Evolutionary conservation across 2,113 vertebrate genomes (phyloP).

Genomic region (Antechinus stuartii): DNA sequence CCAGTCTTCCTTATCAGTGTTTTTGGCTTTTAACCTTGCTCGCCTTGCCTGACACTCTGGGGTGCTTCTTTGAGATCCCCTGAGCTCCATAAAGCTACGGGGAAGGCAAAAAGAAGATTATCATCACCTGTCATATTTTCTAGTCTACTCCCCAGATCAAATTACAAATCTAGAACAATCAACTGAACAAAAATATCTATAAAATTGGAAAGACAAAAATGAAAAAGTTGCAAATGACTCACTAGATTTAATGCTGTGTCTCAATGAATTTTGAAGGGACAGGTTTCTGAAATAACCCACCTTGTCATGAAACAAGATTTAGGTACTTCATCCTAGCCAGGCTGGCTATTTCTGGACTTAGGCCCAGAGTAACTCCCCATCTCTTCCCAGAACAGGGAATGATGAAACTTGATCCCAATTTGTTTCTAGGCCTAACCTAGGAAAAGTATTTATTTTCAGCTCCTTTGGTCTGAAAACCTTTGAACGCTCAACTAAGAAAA

Average conservation of each 20-base stretch:
- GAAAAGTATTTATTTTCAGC: not conserved
- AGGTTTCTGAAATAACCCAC: constrained; percentile 15
- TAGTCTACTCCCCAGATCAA: not conserved
- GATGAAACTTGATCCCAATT: not conserved
- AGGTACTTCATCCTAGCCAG: not conserved
- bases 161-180: not conserved
- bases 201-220: not conserved
- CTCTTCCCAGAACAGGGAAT: not conserved
- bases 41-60: not conserved
- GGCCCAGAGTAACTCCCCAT: not conserved
- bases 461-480: constrained; percentile 56
- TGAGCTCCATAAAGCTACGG: not conserved
- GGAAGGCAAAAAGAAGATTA: not conserved
- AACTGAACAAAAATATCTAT: not conserved
- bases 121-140: not conserved
- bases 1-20: not conserved
- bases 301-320: constrained; percentile 14
- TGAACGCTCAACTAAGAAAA: not conserved
- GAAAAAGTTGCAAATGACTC: not conserved
- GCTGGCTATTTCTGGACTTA: not conserved
- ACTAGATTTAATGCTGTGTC: not conserved
- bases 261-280: not conserved
- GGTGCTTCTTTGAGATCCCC: not conserved
- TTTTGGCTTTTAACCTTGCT: not conserved
- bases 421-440: not conserved